Evolutionary conservation across 2,797 vertebrate species (phyloP).

Genomic region (Botia kubotai): DNA sequence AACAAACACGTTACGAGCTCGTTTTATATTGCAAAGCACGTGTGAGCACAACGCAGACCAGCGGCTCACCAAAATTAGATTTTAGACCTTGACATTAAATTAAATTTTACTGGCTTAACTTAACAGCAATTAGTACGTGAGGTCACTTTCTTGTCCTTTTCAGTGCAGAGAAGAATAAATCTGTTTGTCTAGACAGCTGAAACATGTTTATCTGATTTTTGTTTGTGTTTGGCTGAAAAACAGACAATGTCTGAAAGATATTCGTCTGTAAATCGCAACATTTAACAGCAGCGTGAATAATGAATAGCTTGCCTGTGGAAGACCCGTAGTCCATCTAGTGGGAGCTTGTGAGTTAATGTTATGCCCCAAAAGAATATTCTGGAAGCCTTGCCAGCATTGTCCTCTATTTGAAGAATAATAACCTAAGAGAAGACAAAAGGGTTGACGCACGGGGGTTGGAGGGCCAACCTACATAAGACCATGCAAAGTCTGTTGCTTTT

Average conservation of each 20-base stretch:
- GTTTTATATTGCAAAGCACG: background rate
- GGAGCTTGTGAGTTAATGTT: constrained; percentile 59
- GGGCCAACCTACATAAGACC: background rate
- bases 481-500: background rate
- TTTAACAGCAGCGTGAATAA: constrained; percentile 7
- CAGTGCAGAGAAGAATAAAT: background rate
- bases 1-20: background rate
- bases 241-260: background rate
- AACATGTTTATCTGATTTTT: background rate
- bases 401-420: constrained; percentile 49
- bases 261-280: background rate
- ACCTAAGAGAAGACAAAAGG: constrained; percentile 38
- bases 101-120: background rate
- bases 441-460: constrained; percentile 42
- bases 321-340: constrained; percentile 20
- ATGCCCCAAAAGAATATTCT: constrained; percentile 45
- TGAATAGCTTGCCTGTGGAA: constrained; percentile 14
- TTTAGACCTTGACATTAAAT: constrained; percentile 4
- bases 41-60: constrained; percentile 1
- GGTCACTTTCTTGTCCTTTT: background rate
- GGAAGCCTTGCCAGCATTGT: constrained; percentile 61
- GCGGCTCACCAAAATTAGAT: background rate
- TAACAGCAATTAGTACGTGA: background rate
- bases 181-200: background rate
- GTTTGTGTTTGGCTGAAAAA: background rate